A percentile compares a stretch with the other conserved stretches of the same genome.
Conservation (phyloP, 2,888 invertebrate species). For the Tinea semifulvella region DNA sequence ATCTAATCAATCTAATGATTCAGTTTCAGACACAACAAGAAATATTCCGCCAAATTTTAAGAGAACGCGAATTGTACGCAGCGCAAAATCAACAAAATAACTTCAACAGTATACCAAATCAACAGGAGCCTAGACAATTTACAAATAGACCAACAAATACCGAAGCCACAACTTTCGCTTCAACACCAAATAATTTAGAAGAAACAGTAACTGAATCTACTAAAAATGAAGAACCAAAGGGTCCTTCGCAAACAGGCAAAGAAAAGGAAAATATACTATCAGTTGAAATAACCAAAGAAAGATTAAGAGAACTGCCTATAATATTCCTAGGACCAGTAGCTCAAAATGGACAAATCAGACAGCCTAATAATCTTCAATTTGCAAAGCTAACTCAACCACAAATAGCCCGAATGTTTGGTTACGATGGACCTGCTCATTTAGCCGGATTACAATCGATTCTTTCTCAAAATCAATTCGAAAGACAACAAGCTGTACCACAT, state of each 20-base stretch:
- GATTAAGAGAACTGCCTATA: slow-evolving; percentile 49
- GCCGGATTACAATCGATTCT: slow-evolving; percentile 47
- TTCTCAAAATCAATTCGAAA: slow-evolving; percentile 35
- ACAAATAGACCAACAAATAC: slow-evolving; percentile 7
- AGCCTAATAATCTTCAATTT: slow-evolving; percentile 24
- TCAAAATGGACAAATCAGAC: neutral
- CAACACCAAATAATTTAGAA: neutral
- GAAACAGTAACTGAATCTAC: neutral
- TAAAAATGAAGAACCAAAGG: neutral
- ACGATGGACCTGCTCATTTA: slow-evolving; percentile 45
- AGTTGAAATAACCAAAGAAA: slow-evolving; percentile 50
- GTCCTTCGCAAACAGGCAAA: slow-evolving; percentile 18
- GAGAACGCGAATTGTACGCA: slow-evolving; percentile 33
- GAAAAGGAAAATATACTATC: slow-evolving; percentile 33
- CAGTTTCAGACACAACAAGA: slow-evolving; percentile 50
- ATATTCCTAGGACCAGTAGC: slow-evolving; percentile 32
- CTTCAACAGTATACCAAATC: slow-evolving; percentile 36
- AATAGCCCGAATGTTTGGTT: slow-evolving; percentile 27
- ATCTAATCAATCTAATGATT: too few relatives aligned
- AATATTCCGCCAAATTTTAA: slow-evolving; percentile 40
- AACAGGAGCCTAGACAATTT: slow-evolving; percentile 21
- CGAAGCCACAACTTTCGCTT: slow-evolving; percentile 30
- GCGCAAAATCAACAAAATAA: slow-evolving; percentile 15
- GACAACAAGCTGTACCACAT: slow-evolving; percentile 8
- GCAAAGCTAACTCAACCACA: slow-evolving; percentile 31